phyloP scores from a whole-genome alignment of 2,797 vertebrate genomes.

The Darevskia mixta region DNA sequence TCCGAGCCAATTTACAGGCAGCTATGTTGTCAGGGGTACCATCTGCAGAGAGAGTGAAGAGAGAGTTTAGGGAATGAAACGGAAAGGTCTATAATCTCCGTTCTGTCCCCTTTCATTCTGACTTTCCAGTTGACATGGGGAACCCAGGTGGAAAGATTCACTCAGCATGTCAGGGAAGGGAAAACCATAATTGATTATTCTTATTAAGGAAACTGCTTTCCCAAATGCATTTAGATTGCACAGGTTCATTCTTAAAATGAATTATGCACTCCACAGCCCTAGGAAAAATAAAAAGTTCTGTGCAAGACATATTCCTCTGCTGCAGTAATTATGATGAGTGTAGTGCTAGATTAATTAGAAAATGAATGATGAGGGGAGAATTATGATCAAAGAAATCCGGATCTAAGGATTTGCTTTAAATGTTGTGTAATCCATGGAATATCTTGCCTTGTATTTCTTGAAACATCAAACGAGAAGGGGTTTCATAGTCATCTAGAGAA shows the following conservation, averaged over 20 bases:
- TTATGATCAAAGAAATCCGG: constrained; percentile 75
- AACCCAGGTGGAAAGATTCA: constrained; percentile 66
- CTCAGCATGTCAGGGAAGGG: constrained; percentile 46
- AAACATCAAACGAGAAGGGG: constrained; percentile 28
- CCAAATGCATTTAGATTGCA: constrained; percentile 58
- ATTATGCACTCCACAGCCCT: background rate
- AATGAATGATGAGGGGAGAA: constrained; percentile 71
- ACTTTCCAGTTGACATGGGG: constrained; percentile 60
- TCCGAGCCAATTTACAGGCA: constrained; percentile 11
- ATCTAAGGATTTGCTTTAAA: constrained; percentile 77
- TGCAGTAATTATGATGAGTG: constrained; percentile 71
- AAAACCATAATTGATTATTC: constrained; percentile 71
- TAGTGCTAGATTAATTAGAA: constrained; percentile 72
- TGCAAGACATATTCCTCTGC: constrained; percentile 36
- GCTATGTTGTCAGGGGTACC: background rate
- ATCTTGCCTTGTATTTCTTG: constrained; percentile 32
- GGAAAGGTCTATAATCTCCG: constrained; percentile 58
- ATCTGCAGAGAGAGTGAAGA: constrained; percentile 52
- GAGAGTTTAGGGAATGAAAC: constrained; percentile 49
- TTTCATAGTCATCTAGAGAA: constrained; percentile 26
- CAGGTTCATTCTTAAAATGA: constrained; percentile 54
- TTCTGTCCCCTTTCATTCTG: constrained; percentile 71
- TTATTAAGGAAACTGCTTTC: constrained; percentile 58
- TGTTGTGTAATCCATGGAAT: constrained; percentile 65
- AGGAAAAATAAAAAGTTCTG: constrained; percentile 4